Percentiles rank a stretch among this genome's conserved stretches.
phyloP scores from a whole-genome alignment of 2,888 invertebrate genomes.

The Agapetus fuscipes region DNA sequence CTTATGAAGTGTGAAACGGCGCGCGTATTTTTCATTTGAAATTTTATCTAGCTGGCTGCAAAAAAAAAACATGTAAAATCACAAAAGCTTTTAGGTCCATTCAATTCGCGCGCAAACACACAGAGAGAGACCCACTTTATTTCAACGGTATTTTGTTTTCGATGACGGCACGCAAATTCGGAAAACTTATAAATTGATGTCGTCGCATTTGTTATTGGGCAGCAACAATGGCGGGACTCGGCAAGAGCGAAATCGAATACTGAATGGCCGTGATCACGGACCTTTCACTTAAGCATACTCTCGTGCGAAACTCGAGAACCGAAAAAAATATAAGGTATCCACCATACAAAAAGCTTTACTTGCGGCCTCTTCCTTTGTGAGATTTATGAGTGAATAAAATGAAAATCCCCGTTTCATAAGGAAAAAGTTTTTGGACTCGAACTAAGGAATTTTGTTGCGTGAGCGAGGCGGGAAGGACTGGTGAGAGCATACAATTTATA shows the following conservation, averaged over 20 bases:
- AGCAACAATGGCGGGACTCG: constrained; percentile 12
- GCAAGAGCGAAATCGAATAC: constrained; percentile 18
- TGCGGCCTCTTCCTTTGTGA: constrained; percentile 19
- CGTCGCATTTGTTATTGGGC: constrained; percentile 11
- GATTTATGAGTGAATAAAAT: constrained; percentile 21
- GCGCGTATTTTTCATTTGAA: too few species aligned
- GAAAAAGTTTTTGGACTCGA: constrained; percentile 16
- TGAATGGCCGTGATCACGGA: constrained; percentile 21
- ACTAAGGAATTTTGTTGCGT: constrained; percentile 11
- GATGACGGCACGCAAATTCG: not conserved
- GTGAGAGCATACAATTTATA: too few species aligned
- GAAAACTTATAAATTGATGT: constrained; percentile 4
- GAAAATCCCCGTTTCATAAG: constrained; percentile 18
- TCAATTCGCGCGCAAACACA: too few species aligned
- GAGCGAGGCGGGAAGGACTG: too few species aligned
- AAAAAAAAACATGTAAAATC: too few species aligned
- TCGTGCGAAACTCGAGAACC: constrained; percentile 19
- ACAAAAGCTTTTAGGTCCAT: too few species aligned
- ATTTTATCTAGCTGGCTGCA: too few species aligned
- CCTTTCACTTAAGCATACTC: constrained; percentile 21
- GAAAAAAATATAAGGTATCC: constrained; percentile 21
- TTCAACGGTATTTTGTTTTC: not conserved
- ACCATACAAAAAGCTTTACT: constrained; percentile 20
- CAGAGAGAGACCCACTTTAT: not conserved
- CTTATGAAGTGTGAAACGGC: too few species aligned